phyloP scores from a whole-genome alignment of 2,113 vertebrate species.

The Aplodontia rufa region DNA sequence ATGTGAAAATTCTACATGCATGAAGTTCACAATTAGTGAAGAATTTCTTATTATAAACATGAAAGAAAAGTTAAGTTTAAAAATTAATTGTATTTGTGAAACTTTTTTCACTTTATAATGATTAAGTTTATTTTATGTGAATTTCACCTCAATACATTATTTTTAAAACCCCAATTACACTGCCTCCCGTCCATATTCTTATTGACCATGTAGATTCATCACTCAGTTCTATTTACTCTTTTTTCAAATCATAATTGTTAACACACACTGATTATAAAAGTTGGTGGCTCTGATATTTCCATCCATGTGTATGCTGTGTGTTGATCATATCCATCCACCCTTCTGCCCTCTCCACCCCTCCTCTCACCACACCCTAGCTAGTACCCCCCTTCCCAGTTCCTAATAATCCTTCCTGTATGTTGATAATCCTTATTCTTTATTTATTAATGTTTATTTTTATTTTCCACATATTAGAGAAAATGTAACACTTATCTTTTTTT shows the following conservation, averaged over 20 bases:
- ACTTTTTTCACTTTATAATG: background rate
- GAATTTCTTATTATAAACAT: background rate
- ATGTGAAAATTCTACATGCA: background rate
- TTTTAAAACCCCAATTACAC: background rate
- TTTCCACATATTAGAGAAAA: background rate
- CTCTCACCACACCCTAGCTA: background rate
- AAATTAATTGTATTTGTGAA: slow-evolving; percentile 38
- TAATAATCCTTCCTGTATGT: background rate
- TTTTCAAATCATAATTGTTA: background rate
- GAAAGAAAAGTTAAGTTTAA: background rate
- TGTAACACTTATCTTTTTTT: too few relatives aligned
- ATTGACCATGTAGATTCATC: background rate
- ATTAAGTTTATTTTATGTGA: background rate
- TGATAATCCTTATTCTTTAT: background rate
- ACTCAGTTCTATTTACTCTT: background rate
- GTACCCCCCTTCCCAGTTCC: background rate
- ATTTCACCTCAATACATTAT: background rate
- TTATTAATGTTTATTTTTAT: background rate
- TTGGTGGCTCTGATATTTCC: background rate
- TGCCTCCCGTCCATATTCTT: background rate
- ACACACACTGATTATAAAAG: background rate
- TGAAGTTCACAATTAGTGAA: background rate
- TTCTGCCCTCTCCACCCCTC: background rate
- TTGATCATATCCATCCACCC: background rate
- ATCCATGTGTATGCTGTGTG: background rate